Evolutionary conservation across 2,888 invertebrate species (phyloP), one percentile per base, ranked within the genome.

Genomic region (Fissipunctia ypsillon): DNA sequence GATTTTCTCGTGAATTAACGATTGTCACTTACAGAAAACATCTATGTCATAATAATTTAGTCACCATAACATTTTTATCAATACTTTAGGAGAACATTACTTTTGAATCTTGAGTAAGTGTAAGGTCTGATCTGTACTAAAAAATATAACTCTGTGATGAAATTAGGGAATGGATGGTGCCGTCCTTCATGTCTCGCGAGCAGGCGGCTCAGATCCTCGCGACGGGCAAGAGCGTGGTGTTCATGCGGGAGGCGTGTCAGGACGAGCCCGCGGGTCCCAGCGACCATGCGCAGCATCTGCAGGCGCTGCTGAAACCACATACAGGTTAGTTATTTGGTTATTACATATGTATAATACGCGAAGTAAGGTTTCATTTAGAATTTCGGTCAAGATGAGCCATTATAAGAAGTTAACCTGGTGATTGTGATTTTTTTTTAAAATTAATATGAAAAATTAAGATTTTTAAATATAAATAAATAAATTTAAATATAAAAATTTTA

Each of bases 191-290:
- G 87, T 97, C 97, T 7, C 97, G 97, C 90, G 97, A 97, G 83
- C 98, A 99, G 92, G 99, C 99, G 0, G 97, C 98, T 80, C 98
- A 98, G 96, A 99, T 99, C 88, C 96, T 99, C 59, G 98, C 98
- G 35, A 99, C 99, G 2, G 99, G 99, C 69, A 99, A 99, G 94
- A 99, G 99, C 90, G 99, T 99, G 73, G 99, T 99, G 94, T 99
- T 99, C 94, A 97, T 99, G 89, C 97, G 99, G 31, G 98, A 99
- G 93, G 98, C 99, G 65, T 99, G 99, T 94, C 97, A 98, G 84
- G 98, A 99, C 92, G 97, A 97, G 86, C 97, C 97, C 50, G 79
- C 83, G 22, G 97, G 97, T 9, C 95, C 98, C 60, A 97, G 90
- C 76, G 95, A 94, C 87, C 96, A 95, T 87, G 93, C 93, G 94